Evolutionary conservation across 2,888 invertebrate species (phyloP).

Genomic region (Diaprepes abbreviatus): DNA sequence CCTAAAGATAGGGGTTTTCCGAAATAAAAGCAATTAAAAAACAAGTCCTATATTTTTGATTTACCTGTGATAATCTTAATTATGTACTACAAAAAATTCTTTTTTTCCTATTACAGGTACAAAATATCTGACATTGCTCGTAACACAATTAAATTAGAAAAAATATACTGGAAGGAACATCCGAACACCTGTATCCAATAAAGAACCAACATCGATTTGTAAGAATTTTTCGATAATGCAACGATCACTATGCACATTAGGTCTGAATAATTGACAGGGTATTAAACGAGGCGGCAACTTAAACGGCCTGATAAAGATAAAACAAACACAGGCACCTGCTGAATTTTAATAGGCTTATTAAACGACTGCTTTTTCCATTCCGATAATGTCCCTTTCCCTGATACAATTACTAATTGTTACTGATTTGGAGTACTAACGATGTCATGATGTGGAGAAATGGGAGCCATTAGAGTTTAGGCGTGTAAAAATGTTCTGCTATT

Average conservation of each 20-base stretch:
- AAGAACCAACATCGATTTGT: conserved; percentile 52
- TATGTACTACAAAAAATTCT: too few relatives aligned
- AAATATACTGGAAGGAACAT: not conserved
- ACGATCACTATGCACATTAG: conserved; percentile 54
- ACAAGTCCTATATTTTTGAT: too few relatives aligned
- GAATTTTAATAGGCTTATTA: conserved; percentile 60
- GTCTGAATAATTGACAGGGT: conserved; percentile 56
- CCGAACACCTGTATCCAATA: conserved; percentile 39
- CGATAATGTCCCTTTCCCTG: conserved; percentile 58
- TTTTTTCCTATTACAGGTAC: too few relatives aligned
- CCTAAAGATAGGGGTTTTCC: too few relatives aligned
- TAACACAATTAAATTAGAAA: not conserved
- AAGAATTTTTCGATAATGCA: conserved; percentile 53
- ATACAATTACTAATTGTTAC: conserved; percentile 61
- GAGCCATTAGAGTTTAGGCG: conserved; percentile 40
- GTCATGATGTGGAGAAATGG: conserved; percentile 40
- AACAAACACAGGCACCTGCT: conserved; percentile 59
- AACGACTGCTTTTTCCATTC: conserved; percentile 55
- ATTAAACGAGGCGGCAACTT: conserved; percentile 57
- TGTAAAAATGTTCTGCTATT: conserved; percentile 44
- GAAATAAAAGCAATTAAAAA: too few relatives aligned
- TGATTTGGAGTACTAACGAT: conserved; percentile 52
- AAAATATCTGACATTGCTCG: too few relatives aligned
- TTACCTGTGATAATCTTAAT: too few relatives aligned
- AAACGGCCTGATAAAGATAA: conserved; percentile 60